Evolutionary conservation across 2,797 vertebrate species (phyloP).

Genomic region (Leptodactylus fallax): DNA sequence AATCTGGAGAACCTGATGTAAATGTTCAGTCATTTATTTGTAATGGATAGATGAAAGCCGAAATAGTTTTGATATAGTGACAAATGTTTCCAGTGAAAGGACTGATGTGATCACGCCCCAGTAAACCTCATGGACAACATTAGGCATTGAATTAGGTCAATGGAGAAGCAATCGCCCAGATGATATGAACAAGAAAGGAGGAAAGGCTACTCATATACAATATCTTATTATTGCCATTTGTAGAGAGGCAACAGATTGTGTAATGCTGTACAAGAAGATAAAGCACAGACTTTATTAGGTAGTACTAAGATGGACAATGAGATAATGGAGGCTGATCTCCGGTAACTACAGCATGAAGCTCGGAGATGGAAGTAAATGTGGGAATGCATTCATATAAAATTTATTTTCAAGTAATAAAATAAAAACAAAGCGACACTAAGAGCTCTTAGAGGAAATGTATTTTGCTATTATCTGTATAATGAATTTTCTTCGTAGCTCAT

Average conservation of each 20-base stretch:
- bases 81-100: conserved; percentile 45
- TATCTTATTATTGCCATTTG: conserved; percentile 43
- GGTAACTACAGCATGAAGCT: neutral
- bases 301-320: neutral
- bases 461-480: neutral
- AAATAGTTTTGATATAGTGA: conserved; percentile 39
- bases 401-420: conserved; percentile 5
- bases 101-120: conserved; percentile 35
- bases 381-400: conserved; percentile 15
- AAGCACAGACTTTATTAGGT: neutral
- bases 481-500: neutral
- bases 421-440: neutral
- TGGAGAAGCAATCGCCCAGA: conserved; percentile 45
- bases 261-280: conserved; percentile 3
- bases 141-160: conserved; percentile 51
- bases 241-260: neutral
- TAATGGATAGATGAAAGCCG: conserved; percentile 36
- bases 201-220: conserved; percentile 28
- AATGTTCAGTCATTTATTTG: conserved; percentile 48
- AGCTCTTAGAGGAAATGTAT: neutral
- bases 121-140: conserved; percentile 46
- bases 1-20: conserved; percentile 19
- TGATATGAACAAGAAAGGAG: conserved; percentile 47
- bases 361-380: neutral
- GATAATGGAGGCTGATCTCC: conserved; percentile 13